Conservation (phyloP, 2,113 vertebrate species). For the Nettapus auritus region DNA sequence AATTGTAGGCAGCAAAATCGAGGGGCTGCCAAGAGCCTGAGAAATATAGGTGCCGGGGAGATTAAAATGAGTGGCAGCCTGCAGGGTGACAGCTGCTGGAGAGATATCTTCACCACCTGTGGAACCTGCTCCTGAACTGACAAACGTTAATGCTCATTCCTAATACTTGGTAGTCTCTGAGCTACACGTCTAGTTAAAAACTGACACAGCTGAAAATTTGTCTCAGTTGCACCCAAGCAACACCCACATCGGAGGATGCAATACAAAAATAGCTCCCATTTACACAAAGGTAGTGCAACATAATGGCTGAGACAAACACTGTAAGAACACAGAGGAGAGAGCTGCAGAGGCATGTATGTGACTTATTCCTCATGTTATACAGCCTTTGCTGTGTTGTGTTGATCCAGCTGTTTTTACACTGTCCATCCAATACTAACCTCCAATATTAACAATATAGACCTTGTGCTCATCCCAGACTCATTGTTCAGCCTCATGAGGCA, state of each 20-base stretch:
- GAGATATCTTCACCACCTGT: slow-evolving; percentile 47
- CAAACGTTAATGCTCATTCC: not conserved
- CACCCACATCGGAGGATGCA: not conserved
- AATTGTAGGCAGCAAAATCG: not conserved
- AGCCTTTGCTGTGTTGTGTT: not conserved
- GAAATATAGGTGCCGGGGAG: not conserved
- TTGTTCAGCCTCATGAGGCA: not conserved
- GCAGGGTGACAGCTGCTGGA: not conserved
- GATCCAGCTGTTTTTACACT: not conserved
- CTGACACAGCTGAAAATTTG: not conserved
- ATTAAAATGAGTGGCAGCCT: slow-evolving; percentile 29
- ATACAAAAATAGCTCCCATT: not conserved
- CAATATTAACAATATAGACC: not conserved
- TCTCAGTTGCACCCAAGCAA: not conserved
- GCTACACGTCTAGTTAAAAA: not conserved
- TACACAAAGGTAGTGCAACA: not conserved
- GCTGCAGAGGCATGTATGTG: not conserved
- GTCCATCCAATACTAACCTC: not conserved
- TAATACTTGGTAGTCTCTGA: slow-evolving; percentile 19
- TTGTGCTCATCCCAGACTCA: not conserved
- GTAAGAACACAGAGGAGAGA: accelerated
- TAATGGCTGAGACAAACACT: not conserved
- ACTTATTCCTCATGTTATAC: not conserved
- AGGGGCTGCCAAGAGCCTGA: not conserved
- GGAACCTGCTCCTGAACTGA: not conserved